phyloP scores from a whole-genome alignment of 2,797 vertebrate genomes.

The Numenius phaeopus region DNA sequence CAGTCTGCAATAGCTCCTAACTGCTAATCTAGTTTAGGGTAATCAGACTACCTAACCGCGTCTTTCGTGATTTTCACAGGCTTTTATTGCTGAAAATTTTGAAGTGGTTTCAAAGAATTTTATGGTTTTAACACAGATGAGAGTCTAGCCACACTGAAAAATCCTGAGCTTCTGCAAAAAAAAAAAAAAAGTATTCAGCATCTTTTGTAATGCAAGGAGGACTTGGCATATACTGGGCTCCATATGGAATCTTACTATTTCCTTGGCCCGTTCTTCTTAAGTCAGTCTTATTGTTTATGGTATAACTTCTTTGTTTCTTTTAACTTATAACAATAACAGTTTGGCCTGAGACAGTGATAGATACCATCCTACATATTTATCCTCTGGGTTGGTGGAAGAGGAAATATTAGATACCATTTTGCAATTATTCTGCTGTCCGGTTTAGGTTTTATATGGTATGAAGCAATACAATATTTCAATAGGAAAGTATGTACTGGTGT shows the following conservation, averaged over 20 bases:
- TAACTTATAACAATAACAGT: not conserved
- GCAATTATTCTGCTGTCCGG: not conserved
- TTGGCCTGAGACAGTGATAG: not conserved
- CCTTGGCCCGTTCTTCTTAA: not conserved
- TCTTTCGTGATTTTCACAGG: not conserved
- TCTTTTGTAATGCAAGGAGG: not conserved
- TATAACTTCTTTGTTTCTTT: not conserved
- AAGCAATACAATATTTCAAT: slow-evolving; percentile 1
- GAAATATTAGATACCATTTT: not conserved
- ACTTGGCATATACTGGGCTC: not conserved
- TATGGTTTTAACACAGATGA: not conserved
- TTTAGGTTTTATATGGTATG: slow-evolving; percentile 5
- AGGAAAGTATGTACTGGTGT: not conserved
- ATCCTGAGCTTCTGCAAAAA: not conserved
- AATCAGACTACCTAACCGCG: not conserved
- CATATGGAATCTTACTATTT: not conserved
- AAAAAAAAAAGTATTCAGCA: not conserved
- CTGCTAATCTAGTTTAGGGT: not conserved
- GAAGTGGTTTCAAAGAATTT: not conserved
- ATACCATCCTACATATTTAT: not conserved
- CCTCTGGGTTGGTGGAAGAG: not conserved
- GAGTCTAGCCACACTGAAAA: not conserved
- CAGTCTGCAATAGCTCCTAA: not conserved
- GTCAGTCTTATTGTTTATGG: not conserved
- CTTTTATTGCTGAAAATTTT: not conserved